Evolutionary conservation across 2,888 invertebrate species (phyloP), one percentile per base, ranked within the genome.

Genomic region (Acanthosoma haemorrhoidale): DNA sequence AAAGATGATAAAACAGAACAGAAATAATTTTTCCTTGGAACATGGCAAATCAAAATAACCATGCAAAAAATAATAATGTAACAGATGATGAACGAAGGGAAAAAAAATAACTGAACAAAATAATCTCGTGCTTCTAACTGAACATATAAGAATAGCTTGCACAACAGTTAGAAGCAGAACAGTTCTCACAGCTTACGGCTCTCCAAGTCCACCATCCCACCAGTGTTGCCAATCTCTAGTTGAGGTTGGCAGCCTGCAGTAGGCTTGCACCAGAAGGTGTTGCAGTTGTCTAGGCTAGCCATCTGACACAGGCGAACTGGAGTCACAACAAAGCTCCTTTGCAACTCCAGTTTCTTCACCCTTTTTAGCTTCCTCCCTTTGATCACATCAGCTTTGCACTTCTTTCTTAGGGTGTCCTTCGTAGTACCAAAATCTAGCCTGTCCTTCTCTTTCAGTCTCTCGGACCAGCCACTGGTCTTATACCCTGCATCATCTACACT

Each of bases 151-250:
- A 32, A 57, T 60, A 70, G 75, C 75, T 74, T 75, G 75, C 75
- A 73, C 71, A 71, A 73, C 75, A 75, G 70, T 66, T 71, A 75
- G 70, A 75, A 76, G 75, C 75, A 74, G 72, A 75, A 72, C 64
- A 74, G 71, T 75, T 76, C 76, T 76, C 76, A 76, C 76, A 76
- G 76, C 76, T 76, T 76, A 76, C 76, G 74, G 72, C 74, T 72
- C 71, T 73, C 73, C 51, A 16, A 29, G 64, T 11, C 39, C 39
- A 64, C 64, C 38, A 41, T 36, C 64, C 25, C 64, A 39, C 39
- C 64, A 36, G 29, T 41, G 11, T 31, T 15, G 9, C 9, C 41
- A 13, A 31, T 9, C 5, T 13, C 70, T 29, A 32, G 8, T 21
- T 61, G 51, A 38, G 68, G 39, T 16, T 70, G 67, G 51, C 68